Percentiles rank a stretch among this genome's conserved stretches.
These are phyloP conservation scores for Corella eumyota DNA, from an alignment of 23 tunicate species.

Conservation along the genomic window DNA sequence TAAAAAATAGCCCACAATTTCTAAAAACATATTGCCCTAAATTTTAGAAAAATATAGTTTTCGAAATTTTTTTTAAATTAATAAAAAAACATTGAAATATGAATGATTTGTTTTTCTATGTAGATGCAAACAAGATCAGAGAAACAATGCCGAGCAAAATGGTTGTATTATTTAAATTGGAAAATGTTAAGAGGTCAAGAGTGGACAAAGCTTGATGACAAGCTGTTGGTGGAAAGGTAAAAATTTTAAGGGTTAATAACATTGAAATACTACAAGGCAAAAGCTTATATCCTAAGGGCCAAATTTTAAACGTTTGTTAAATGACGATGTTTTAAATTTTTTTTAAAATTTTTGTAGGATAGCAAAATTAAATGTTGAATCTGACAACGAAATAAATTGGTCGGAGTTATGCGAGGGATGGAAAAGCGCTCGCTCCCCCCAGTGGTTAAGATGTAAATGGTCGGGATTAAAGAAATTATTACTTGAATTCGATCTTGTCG, in stretches of 20 bases:
- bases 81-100: no score
- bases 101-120: no score
- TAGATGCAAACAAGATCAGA: slow-evolving; percentile 69
- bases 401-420: slow-evolving; percentile 39
- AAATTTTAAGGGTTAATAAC: neutral
- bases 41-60: neutral
- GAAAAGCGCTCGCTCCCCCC: slow-evolving; percentile 80
- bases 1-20: no score
- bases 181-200: slow-evolving; percentile 43
- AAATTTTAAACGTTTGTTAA: neutral
- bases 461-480: slow-evolving; percentile 35
- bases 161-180: slow-evolving; percentile 93
- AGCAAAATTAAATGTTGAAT: slow-evolving; percentile 7
- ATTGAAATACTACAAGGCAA: neutral
- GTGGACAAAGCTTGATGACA: slow-evolving; percentile 77
- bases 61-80: no score
- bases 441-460: slow-evolving; percentile 84
- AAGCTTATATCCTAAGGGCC: no score
- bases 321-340: neutral
- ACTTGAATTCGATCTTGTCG: slow-evolving; percentile 10
- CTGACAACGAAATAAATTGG: slow-evolving; percentile 90
- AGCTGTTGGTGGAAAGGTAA: slow-evolving; percentile 40
- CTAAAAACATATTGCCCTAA: neutral
- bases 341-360: slow-evolving; percentile 18
- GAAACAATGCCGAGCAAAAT: slow-evolving; percentile 89